These are phyloP conservation scores for Lumbricus terrestris DNA, from an alignment of 2,888 invertebrate genomes.

Conservation along the genomic window DNA sequence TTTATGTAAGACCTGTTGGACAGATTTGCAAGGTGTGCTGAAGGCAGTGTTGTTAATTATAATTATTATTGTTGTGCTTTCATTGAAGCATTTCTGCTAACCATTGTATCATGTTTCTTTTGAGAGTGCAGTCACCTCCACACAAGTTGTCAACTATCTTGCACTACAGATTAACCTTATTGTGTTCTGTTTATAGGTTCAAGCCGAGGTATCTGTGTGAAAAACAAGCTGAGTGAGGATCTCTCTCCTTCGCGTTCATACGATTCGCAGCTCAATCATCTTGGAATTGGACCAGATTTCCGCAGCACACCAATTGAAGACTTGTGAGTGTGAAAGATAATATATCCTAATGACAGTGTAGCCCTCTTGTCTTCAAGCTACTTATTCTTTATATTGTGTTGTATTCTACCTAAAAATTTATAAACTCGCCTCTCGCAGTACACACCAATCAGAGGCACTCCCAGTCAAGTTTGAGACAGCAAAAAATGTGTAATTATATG, in stretches of 20 bases:
- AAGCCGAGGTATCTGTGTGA: neutral
- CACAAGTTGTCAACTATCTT: neutral
- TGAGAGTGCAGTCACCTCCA: neutral
- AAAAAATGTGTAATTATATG: too few species aligned
- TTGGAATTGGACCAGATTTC: conserved; percentile 33
- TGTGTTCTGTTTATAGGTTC: neutral
- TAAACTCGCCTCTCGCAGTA: too few species aligned
- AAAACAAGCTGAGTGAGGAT: conserved; percentile 36
- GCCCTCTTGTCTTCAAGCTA: neutral
- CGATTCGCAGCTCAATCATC: conserved; percentile 61
- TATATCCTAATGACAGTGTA: neutral
- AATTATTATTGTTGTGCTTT: too few species aligned
- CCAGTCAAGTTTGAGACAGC: too few species aligned
- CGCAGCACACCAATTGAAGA: neutral
- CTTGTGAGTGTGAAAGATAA: neutral
- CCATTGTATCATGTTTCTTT: too few species aligned
- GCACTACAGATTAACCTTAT: neutral
- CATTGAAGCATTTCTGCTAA: too few species aligned
- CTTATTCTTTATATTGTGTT: neutral
- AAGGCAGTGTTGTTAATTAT: too few species aligned
- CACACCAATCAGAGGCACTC: too few species aligned
- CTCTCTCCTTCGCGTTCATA: conserved; percentile 62
- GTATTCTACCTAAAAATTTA: too few species aligned
- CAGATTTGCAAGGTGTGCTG: neutral
- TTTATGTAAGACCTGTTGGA: neutral